Conservation (phyloP, 1,140 invertebrate genomes). For the Cydia amplana region DNA sequence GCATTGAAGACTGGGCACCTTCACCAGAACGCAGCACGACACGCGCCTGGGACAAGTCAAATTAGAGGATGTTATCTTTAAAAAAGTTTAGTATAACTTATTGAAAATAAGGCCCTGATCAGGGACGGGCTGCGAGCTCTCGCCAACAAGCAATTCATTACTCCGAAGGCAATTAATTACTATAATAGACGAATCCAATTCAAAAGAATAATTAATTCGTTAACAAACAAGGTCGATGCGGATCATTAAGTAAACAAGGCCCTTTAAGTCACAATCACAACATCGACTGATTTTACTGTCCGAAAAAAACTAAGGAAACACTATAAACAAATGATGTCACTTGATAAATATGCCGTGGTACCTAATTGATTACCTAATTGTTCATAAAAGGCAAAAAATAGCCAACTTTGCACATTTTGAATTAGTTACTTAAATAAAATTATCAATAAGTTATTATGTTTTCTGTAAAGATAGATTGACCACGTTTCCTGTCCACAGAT, state of each 20-base stretch:
- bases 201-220: slow-evolving; percentile 1
- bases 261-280: neutral
- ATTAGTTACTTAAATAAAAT: too few species aligned
- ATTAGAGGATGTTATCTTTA: too few species aligned
- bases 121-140: neutral
- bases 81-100: too few species aligned
- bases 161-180: neutral
- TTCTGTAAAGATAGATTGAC: too few species aligned
- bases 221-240: neutral
- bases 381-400: neutral
- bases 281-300: neutral
- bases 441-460: too few species aligned
- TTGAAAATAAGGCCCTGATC: too few species aligned
- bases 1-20: too few species aligned
- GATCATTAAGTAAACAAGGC: neutral
- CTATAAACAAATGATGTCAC: neutral
- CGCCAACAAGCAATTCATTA: neutral
- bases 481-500: slow-evolving; percentile 49
- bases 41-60: too few species aligned
- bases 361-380: neutral
- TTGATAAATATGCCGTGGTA: neutral
- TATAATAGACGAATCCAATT: neutral
- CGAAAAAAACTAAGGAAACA: neutral
- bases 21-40: too few species aligned
- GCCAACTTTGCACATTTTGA: neutral